These are phyloP conservation scores for Grammomys dolichurus DNA, from an alignment of 2,113 vertebrate genomes.

Conservation along the genomic window DNA sequence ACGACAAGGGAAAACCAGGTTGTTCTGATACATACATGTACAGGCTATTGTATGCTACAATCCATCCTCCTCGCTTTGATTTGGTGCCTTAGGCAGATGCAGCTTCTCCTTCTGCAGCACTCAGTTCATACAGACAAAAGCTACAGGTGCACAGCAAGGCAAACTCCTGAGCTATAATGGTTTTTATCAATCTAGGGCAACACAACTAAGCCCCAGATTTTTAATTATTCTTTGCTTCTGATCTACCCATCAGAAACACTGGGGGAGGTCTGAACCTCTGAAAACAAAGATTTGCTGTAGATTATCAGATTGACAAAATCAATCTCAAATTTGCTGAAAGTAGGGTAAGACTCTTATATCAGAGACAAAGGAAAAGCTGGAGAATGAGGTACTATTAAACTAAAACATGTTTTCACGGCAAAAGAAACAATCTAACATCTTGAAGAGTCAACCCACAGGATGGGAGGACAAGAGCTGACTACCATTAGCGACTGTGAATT, in stretches of 20 bases:
- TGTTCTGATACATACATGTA: neutral
- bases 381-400: neutral
- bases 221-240: constrained; percentile 22
- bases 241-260: neutral
- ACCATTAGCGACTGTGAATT: neutral
- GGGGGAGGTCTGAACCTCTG: neutral
- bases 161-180: neutral
- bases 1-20: neutral
- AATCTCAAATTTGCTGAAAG: neutral
- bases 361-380: neutral
- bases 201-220: neutral
- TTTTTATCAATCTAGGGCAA: neutral
- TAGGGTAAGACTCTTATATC: neutral
- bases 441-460: neutral
- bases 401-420: neutral
- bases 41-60: neutral
- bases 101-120: neutral
- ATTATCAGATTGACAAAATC: neutral
- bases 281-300: neutral
- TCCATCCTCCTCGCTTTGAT: neutral
- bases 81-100: neutral
- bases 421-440: neutral
- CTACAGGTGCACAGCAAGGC: neutral
- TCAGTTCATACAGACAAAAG: neutral
- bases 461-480: neutral